These are phyloP conservation scores for Muscidifurax raptorellus DNA, from an alignment of 1,140 invertebrate genomes.

Conservation along the genomic window DNA sequence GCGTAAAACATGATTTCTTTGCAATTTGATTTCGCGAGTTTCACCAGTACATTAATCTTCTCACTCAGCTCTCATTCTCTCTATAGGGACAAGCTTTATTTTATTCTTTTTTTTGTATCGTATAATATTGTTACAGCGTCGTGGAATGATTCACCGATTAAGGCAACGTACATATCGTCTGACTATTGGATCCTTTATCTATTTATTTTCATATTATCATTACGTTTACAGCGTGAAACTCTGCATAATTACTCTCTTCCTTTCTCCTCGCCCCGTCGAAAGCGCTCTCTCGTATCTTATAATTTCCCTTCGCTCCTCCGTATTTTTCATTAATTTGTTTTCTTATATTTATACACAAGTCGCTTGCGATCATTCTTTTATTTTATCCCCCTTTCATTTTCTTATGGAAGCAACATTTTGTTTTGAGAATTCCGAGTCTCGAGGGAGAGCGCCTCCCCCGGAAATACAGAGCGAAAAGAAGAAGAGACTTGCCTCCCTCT, in stretches of 20 bases:
- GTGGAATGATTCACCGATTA: slow-evolving; percentile 57
- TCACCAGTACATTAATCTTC: neutral
- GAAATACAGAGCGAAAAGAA: slow-evolving; percentile 33
- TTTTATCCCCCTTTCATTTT: slow-evolving; percentile 46
- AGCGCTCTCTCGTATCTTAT: neutral
- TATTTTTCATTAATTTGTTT: slow-evolving; percentile 14
- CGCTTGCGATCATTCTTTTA: slow-evolving; percentile 25
- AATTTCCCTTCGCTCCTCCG: neutral
- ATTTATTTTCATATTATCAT: slow-evolving; percentile 41
- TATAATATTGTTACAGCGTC: slow-evolving; percentile 52
- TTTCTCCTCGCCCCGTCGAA: slow-evolving; percentile 17
- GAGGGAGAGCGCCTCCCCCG: neutral
- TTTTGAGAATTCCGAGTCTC: slow-evolving; percentile 17
- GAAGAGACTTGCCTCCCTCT: slow-evolving; percentile 32
- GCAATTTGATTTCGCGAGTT: slow-evolving; percentile 43
- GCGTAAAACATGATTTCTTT: slow-evolving; percentile 26
- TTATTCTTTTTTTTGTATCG: slow-evolving; percentile 20
- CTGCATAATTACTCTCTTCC: slow-evolving; percentile 9
- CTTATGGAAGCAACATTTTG: slow-evolving; percentile 50
- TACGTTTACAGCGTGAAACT: slow-evolving; percentile 42
- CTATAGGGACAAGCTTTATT: slow-evolving; percentile 25
- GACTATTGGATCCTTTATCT: slow-evolving; percentile 45
- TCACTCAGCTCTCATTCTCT: neutral
- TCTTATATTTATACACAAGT: slow-evolving; percentile 48
- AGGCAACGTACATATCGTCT: slow-evolving; percentile 54